Evolutionary conservation across 2,797 vertebrate genomes (phyloP), one percentile per base, ranked within the genome.

Genomic region (Acipenser transmontanus): DNA sequence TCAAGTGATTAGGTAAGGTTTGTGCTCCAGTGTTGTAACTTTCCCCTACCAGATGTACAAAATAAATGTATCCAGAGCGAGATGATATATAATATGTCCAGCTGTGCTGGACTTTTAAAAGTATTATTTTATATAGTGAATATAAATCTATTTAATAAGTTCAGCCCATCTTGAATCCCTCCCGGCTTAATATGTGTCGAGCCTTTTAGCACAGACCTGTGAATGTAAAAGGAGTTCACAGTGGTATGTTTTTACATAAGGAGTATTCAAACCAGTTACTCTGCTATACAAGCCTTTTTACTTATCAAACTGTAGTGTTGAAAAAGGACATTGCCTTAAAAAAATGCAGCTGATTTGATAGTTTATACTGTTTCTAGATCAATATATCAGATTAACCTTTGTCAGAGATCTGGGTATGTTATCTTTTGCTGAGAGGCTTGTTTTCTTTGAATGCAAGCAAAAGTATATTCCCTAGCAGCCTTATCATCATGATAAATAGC

Each of bases 311-410:
- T 54, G n/a, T 54, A n/a, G 52, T 54, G 52, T n/a, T 54, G n/a
- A 54, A n/a, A 54, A 54, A 10, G 77, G 67, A 81, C 83, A 80
- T 75, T 84, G 85, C 80, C 71, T 77, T 79, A 76, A 63, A 71
- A 75, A 78, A 77, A 82, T 81, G 80, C 78, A 73, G 64, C n/a
- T 9, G 8, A 64, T 88, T 70, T 62, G 81, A 84, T 82, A 73
- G 80, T 85, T 84, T 77, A 81, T 76, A 62, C 70, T 13, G 57
- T 56, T 49, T 13, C 11, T 54, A 12, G 47, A 63, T 49, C 61
- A 56, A 73, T 76, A 78, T 86, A 88, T 84, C 76, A 86, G 86
- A 86, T 88, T 88, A 89, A 79, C 81, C 82, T 83, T 77, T 80
- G 79, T 76, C 76, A 76, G 78, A 76, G 78, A 61, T 66, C 76